Percentiles rank a stretch among this genome's conserved stretches.
Evolutionary conservation across 2,797 vertebrate genomes (phyloP).

Genomic region (Lagorchestes hirsutus): DNA sequence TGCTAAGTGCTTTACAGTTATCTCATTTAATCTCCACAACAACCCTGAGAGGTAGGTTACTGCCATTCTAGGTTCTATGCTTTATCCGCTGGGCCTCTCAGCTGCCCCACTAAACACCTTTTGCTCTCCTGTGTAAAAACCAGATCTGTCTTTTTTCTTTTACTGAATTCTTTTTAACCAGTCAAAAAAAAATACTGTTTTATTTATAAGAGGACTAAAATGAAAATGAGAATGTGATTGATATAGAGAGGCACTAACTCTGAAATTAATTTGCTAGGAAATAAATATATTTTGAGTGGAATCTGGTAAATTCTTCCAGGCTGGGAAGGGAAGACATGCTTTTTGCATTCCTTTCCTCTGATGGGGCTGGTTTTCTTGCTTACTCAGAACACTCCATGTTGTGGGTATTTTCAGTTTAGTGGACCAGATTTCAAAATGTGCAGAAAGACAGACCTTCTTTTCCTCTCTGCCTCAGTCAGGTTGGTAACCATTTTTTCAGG

Average conservation of each 20-base stretch:
- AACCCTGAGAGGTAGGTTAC: not conserved
- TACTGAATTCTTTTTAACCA: slow-evolving; percentile 66
- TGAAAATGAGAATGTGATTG: slow-evolving; percentile 58
- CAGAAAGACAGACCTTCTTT: not conserved
- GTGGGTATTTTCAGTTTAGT: not conserved
- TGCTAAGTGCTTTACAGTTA: not conserved
- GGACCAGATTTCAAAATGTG: not conserved
- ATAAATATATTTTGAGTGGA: not conserved
- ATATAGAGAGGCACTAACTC: slow-evolving; percentile 32
- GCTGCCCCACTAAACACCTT: not conserved
- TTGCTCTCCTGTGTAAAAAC: not conserved
- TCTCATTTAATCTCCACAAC: not conserved
- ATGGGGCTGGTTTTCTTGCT: not conserved
- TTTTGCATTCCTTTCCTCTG: slow-evolving; percentile 34
- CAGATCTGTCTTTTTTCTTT: slow-evolving; percentile 37
- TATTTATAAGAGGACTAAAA: slow-evolving; percentile 66
- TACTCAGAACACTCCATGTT: not conserved
- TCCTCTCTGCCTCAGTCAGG: not conserved
- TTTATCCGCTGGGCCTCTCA: not conserved
- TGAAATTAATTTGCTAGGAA: slow-evolving; percentile 3
- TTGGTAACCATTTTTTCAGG: not conserved
- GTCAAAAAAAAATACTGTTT: slow-evolving; percentile 51
- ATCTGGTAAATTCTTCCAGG: not conserved
- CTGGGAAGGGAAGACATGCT: not conserved
- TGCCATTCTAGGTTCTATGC: not conserved